phyloP scores from a whole-genome alignment of 2,888 invertebrate species.

The Drosophila pseudotakahashii region DNA sequence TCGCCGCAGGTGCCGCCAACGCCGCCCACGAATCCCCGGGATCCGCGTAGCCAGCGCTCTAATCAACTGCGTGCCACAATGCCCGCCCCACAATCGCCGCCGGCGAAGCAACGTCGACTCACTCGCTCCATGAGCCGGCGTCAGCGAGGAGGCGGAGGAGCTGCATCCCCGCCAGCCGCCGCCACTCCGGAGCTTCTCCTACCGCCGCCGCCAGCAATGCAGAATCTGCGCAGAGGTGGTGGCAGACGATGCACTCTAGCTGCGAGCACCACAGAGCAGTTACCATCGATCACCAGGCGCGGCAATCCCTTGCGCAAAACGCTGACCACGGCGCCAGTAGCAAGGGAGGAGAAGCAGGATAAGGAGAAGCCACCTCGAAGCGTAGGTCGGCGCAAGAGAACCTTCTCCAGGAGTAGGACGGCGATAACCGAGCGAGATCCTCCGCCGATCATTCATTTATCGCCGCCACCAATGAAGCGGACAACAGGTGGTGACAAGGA shows the following conservation, averaged over 20 bases:
- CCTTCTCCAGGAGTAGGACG: not conserved
- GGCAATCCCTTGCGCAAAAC: constrained; percentile 26
- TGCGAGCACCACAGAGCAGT: not conserved
- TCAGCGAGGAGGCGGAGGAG: constrained; percentile 7
- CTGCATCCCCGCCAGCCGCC: not conserved
- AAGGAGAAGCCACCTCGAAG: not conserved
- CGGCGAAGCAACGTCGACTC: constrained; percentile 46
- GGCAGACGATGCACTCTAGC: constrained; percentile 15
- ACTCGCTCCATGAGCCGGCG: constrained; percentile 51
- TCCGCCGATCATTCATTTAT: not conserved
- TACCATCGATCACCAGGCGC: not conserved
- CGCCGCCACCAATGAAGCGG: not conserved
- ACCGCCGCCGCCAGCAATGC: not conserved
- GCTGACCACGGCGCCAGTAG: constrained; percentile 11
- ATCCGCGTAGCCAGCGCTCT: constrained; percentile 45
- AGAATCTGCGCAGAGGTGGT: not conserved
- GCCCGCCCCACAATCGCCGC: constrained; percentile 42
- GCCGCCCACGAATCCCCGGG: constrained; percentile 17
- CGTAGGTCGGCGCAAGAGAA: constrained; percentile 12
- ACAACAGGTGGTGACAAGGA: not conserved
- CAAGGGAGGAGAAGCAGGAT: not conserved
- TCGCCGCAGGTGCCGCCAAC: constrained; percentile 11
- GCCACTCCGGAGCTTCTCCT: constrained; percentile 1
- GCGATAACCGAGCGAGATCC: not conserved
- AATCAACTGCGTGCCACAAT: constrained; percentile 56